These are phyloP conservation scores for Crepidodera aurea DNA, from an alignment of 2,888 invertebrate genomes.

Conservation along the genomic window DNA sequence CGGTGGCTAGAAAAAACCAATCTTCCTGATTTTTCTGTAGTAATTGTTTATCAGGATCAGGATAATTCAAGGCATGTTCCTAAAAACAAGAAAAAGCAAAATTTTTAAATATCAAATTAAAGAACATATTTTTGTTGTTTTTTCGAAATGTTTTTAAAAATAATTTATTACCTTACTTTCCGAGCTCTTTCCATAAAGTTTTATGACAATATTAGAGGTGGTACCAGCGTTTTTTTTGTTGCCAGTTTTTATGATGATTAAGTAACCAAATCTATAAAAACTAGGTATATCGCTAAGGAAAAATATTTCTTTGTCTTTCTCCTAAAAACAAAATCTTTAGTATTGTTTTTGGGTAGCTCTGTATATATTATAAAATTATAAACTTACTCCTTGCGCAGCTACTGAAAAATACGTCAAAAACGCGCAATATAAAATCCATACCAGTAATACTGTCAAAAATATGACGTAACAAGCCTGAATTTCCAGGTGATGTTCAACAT, in stretches of 20 bases:
- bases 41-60: slow-evolving; percentile 48
- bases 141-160: too few relatives aligned
- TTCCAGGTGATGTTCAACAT: slow-evolving; percentile 36
- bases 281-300: slow-evolving; percentile 44
- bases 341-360: too few relatives aligned
- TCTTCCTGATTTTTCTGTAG: slow-evolving; percentile 47
- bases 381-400: background rate
- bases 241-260: slow-evolving; percentile 47
- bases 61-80: slow-evolving; percentile 52
- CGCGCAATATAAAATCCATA: slow-evolving; percentile 40
- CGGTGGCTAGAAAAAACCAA: slow-evolving; percentile 50
- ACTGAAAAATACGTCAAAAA: slow-evolving; percentile 36
- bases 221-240: slow-evolving; percentile 44
- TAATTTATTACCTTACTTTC: slow-evolving; percentile 40
- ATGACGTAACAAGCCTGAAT: slow-evolving; percentile 42
- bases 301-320: slow-evolving; percentile 24
- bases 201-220: slow-evolving; percentile 47
- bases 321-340: slow-evolving; percentile 7
- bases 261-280: slow-evolving; percentile 42
- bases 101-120: too few relatives aligned
- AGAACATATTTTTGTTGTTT: too few relatives aligned
- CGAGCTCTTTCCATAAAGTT: slow-evolving; percentile 42
- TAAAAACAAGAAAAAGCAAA: slow-evolving; percentile 33
- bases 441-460: slow-evolving; percentile 37
- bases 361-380: too few relatives aligned